Percentiles rank a stretch among this genome's conserved stretches.
Evolutionary conservation across 2,113 vertebrate genomes (phyloP).

Genomic region (Irena cyanogastra): DNA sequence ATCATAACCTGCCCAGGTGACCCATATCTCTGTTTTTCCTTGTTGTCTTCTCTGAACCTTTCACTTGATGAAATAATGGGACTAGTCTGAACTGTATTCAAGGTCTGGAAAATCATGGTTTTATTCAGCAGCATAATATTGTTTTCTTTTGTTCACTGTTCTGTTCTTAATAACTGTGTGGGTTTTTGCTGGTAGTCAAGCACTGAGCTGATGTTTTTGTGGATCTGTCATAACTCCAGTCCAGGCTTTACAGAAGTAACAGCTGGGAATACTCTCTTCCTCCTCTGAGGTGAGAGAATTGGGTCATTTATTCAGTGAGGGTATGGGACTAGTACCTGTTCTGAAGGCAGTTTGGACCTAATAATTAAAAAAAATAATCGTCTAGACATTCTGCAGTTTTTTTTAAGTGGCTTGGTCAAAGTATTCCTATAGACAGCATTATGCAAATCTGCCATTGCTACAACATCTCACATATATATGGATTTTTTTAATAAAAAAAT

Average conservation of each 20-base stretch:
- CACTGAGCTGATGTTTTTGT: background rate
- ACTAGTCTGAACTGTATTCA: background rate
- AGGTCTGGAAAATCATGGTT: background rate
- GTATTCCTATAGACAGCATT: background rate
- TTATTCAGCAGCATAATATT: background rate
- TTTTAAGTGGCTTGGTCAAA: background rate
- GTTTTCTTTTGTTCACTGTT: background rate
- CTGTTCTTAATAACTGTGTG: background rate
- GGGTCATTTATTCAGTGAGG: background rate
- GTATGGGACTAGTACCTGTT: background rate
- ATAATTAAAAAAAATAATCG: background rate
- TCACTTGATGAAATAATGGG: background rate
- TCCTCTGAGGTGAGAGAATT: background rate
- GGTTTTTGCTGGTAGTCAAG: background rate
- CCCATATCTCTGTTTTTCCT: background rate
- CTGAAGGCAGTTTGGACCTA: background rate
- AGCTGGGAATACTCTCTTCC: background rate
- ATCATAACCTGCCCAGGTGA: background rate
- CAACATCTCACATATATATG: background rate
- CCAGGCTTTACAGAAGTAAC: background rate
- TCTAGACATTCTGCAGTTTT: background rate
- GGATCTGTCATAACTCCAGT: background rate
- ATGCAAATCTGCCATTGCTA: background rate
- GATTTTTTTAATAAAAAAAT: background rate
- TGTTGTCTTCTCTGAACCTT: background rate